These are phyloP conservation scores for Temnothorax ravouxi DNA, from an alignment of 2,888 invertebrate species.

Conservation along the genomic window DNA sequence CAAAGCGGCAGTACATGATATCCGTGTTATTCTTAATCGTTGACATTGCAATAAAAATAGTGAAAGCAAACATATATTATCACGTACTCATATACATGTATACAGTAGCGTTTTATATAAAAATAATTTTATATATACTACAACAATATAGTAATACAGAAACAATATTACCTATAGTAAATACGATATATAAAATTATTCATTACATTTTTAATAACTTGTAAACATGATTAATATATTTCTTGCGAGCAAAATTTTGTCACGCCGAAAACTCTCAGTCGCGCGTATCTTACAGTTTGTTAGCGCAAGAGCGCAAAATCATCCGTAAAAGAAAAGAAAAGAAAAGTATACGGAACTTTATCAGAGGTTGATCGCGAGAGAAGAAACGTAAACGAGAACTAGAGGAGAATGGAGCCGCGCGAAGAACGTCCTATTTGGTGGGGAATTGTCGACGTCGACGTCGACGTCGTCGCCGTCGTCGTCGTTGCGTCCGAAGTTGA, in stretches of 20 bases:
- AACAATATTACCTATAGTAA: background rate
- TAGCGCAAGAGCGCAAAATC: slow-evolving; percentile 43
- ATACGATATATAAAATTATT: background rate
- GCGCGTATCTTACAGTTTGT: slow-evolving; percentile 33
- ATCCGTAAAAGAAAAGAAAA: slow-evolving; percentile 11
- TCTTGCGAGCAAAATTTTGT: background rate
- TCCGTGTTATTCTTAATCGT: background rate
- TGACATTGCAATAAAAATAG: background rate
- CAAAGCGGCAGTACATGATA: background rate
- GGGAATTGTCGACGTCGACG: slow-evolving; percentile 28
- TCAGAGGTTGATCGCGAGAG: slow-evolving; percentile 14
- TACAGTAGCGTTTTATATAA: background rate
- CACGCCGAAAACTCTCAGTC: background rate
- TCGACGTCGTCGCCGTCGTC: slow-evolving; percentile 37
- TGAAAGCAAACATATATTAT: background rate
- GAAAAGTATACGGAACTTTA: slow-evolving; percentile 40
- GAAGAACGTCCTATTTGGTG: slow-evolving; percentile 40
- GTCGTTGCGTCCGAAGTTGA: slow-evolving; percentile 70
- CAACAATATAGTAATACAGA: background rate
- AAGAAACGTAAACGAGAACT: slow-evolving; percentile 37
- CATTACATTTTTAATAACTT: background rate
- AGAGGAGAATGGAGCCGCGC: slow-evolving; percentile 44
- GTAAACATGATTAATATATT: background rate
- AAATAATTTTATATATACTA: background rate
- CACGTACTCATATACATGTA: background rate